phyloP scores from a whole-genome alignment of 1,140 invertebrate genomes.

The Mamestra configurata region DNA sequence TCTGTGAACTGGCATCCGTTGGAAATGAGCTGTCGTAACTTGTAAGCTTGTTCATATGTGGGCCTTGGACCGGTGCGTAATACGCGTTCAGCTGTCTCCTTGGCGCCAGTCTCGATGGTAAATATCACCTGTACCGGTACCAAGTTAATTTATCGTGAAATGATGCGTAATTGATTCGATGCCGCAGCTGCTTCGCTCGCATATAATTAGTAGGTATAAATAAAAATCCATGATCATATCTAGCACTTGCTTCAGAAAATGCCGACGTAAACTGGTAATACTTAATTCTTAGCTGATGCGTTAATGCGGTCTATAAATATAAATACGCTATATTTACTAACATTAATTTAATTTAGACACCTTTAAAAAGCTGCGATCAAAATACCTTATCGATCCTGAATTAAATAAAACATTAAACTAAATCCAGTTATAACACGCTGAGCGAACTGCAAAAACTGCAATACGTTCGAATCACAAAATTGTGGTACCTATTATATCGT shows the following conservation, averaged over 20 bases:
- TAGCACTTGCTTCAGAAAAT: conserved; percentile 28
- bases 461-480: too few species aligned
- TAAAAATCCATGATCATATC: conserved; percentile 34
- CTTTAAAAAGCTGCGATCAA: background rate
- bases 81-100: conserved; percentile 32
- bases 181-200: conserved; percentile 23
- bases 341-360: background rate
- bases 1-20: conserved; percentile 65
- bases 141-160: conserved; percentile 51
- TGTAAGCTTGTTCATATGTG: background rate
- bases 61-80: conserved; percentile 24
- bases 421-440: background rate
- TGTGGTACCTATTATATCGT: background rate
- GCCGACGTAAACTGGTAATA: conserved; percentile 17
- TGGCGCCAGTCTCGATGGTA: conserved; percentile 51
- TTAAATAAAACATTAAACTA: background rate
- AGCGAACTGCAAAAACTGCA: background rate
- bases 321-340: conserved; percentile 12
- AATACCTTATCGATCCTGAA: background rate
- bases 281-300: background rate
- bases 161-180: conserved; percentile 52
- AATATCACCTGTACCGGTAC: conserved; percentile 52
- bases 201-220: conserved; percentile 44
- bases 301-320: background rate
- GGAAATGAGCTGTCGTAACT: conserved; percentile 7